Evolutionary conservation across 2,113 vertebrate genomes (phyloP).

Genomic region (Cryptotis parvus): DNA sequence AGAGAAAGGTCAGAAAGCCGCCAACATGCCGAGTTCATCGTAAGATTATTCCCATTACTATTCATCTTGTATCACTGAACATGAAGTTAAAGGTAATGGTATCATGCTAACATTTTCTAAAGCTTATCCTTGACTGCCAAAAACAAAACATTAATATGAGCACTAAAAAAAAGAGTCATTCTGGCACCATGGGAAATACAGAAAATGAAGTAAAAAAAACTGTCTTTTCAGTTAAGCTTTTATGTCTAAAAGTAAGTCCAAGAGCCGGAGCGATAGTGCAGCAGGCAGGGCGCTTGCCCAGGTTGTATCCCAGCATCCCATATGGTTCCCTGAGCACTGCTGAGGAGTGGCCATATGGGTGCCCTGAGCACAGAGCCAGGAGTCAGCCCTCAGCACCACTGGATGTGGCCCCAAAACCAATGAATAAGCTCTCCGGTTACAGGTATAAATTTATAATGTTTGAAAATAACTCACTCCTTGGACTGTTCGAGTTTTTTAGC

Average conservation of each 20-base stretch:
- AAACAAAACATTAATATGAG: conserved; percentile 2
- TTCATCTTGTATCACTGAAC: neutral
- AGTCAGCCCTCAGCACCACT: no score
- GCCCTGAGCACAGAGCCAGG: no score
- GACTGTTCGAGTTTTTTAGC: conserved; percentile 98
- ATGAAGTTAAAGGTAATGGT: neutral
- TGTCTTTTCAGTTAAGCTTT: conserved; percentile 12
- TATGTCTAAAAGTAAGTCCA: neutral
- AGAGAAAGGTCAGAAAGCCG: neutral
- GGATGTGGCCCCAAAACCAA: no score
- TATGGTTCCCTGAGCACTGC: no score
- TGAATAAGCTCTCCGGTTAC: neutral
- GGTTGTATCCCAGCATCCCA: no score
- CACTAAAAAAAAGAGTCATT: neutral
- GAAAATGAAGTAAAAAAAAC: conserved; percentile 45
- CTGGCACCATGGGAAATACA: conserved; percentile 41
- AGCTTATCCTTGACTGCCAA: neutral
- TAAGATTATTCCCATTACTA: neutral
- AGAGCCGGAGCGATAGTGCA: no score
- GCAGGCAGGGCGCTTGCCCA: no score
- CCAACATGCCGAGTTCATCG: neutral
- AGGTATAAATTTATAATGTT: neutral
- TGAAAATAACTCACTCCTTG: conserved; percentile 94
- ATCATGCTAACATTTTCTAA: neutral
- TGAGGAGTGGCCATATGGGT: no score